Conservation (phyloP, 2,888 invertebrate species). For the Dynastes maya region DNA sequence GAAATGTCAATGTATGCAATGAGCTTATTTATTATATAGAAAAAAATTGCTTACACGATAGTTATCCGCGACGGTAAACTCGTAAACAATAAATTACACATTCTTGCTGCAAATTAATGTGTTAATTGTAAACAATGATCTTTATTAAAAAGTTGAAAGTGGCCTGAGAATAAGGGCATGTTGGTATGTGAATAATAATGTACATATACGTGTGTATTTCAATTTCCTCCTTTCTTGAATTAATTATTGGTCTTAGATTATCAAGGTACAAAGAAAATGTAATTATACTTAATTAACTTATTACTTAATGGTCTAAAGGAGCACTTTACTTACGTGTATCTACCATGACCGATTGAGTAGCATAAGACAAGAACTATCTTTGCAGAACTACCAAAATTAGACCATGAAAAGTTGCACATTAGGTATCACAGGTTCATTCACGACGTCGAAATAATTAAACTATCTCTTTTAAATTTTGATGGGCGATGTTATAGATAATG, state of each 20-base stretch:
- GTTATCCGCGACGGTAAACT: slow-evolving; percentile 14
- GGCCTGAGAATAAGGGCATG: background rate
- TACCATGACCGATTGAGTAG: no score
- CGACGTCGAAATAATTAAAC: no score
- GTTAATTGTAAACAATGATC: slow-evolving; percentile 25
- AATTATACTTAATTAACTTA: no score
- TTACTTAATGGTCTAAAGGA: no score
- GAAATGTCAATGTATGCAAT: slow-evolving; percentile 39
- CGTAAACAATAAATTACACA: background rate
- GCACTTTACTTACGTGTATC: no score
- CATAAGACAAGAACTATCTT: no score
- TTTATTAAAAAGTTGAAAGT: slow-evolving; percentile 24
- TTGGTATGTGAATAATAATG: background rate
- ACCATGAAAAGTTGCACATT: no score
- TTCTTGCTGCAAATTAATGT: slow-evolving; percentile 31
- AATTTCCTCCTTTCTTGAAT: slow-evolving; percentile 5
- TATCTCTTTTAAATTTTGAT: no score
- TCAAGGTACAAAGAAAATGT: no score
- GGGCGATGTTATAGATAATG: no score
- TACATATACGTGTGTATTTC: background rate
- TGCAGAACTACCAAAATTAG: no score
- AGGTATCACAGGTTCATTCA: no score
- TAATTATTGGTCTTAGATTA: background rate
- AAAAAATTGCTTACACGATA: slow-evolving; percentile 8
- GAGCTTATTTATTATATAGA: slow-evolving; percentile 22